A percentile compares a stretch with the other conserved stretches of the same genome.
Evolutionary conservation across 2,113 vertebrate species (phyloP).

Genomic region (Pitta sordida): DNA sequence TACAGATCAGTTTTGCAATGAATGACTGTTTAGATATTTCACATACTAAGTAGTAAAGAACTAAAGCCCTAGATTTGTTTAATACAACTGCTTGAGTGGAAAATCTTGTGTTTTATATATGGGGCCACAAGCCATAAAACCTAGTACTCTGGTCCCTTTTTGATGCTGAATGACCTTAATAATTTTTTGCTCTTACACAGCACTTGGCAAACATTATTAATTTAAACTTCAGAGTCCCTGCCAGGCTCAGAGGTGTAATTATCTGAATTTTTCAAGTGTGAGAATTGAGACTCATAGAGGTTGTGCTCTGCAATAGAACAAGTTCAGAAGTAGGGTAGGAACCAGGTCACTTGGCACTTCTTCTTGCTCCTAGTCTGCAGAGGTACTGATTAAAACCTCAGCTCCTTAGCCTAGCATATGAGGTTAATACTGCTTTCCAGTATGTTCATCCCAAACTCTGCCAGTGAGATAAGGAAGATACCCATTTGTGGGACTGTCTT

Average conservation of each 20-base stretch:
- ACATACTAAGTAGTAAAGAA: not conserved
- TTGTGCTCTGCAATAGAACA: slow-evolving; percentile 3
- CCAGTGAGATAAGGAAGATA: not conserved
- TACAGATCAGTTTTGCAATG: not conserved
- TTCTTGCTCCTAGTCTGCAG: not conserved
- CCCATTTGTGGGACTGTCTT: not conserved
- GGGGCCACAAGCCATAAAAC: not conserved
- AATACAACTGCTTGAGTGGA: not conserved
- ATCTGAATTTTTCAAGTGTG: slow-evolving; percentile 17
- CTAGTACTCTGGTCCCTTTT: not conserved
- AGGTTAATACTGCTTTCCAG: not conserved
- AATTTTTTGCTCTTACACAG: slow-evolving; percentile 13
- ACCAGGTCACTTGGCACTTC: not conserved
- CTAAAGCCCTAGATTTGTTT: not conserved
- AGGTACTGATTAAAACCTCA: not conserved
- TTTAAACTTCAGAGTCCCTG: not conserved
- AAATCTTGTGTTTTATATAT: not conserved
- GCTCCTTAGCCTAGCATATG: not conserved
- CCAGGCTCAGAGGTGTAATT: slow-evolving; percentile 21
- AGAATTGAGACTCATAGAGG: not conserved
- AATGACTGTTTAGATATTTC: not conserved
- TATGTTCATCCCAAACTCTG: not conserved
- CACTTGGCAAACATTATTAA: slow-evolving; percentile 22
- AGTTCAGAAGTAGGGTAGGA: not conserved
- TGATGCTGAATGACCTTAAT: slow-evolving; percentile 1